A percentile compares a stretch with the other conserved stretches of the same genome.
phyloP scores from a whole-genome alignment of 2,888 invertebrate species.

The Drepanosiphum platanoidis region DNA sequence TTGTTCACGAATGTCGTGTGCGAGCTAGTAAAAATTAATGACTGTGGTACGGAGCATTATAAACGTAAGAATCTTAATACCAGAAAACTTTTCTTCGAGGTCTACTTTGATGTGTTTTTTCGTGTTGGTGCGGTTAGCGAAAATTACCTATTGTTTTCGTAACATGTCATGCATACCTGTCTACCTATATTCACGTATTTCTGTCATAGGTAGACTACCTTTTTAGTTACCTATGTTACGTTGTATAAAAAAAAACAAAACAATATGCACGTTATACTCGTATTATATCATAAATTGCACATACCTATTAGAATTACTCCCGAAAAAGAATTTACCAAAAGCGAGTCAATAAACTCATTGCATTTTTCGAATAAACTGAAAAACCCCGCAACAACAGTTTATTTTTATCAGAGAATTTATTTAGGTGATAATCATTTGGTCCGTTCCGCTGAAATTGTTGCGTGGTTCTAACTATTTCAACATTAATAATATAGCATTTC shows the following conservation, averaged over 20 bases:
- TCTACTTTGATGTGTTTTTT: slow-evolving; percentile 48
- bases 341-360: neutral
- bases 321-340: neutral
- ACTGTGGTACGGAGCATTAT: slow-evolving; percentile 13
- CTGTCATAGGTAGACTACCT: neutral
- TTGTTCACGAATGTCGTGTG: slow-evolving; percentile 56
- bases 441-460: neutral
- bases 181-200: neutral
- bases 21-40: slow-evolving; percentile 54
- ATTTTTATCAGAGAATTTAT: neutral
- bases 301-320: neutral
- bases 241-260: neutral
- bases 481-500: neutral
- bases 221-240: slow-evolving; percentile 30
- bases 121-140: slow-evolving; percentile 19
- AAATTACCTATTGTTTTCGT: slow-evolving; percentile 58
- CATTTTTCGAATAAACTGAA: neutral
- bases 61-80: slow-evolving; percentile 39
- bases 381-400: neutral
- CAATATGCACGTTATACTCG: neutral
- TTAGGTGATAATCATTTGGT: neutral
- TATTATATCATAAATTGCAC: neutral
- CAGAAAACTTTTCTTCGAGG: slow-evolving; percentile 43
- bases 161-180: slow-evolving; percentile 40
- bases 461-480: neutral